phyloP scores from a whole-genome alignment of 2,797 vertebrate species.

The Leptoclinus maculatus region DNA sequence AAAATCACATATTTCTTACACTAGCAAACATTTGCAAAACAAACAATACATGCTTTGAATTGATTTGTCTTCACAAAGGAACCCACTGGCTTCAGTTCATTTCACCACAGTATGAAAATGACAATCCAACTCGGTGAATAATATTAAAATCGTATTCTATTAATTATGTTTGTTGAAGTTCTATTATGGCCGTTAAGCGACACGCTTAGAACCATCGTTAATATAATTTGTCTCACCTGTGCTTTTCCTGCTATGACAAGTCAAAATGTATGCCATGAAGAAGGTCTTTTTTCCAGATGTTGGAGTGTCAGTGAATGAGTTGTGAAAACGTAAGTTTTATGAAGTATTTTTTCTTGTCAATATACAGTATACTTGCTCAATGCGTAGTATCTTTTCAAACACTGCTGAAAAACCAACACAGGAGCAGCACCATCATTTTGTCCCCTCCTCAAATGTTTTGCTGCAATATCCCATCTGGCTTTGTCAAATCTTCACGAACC shows the following conservation, averaged over 20 bases:
- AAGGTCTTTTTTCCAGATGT: not conserved
- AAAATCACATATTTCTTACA: slow-evolving; percentile 10
- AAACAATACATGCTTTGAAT: slow-evolving; percentile 4
- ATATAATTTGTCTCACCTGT: not conserved
- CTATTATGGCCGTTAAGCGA: not conserved
- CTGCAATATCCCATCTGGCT: slow-evolving; percentile 4
- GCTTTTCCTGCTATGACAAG: not conserved
- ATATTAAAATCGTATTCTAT: not conserved
- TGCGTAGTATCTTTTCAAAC: not conserved
- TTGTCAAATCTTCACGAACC: not conserved
- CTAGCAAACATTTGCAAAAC: slow-evolving; percentile 11
- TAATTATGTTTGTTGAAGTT: not conserved
- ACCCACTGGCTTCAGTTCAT: slow-evolving; percentile 4
- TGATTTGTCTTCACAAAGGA: not conserved
- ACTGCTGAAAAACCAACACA: slow-evolving; percentile 16
- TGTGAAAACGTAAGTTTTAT: not conserved
- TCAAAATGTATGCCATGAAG: not conserved
- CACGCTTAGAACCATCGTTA: not conserved
- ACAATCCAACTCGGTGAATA: not conserved
- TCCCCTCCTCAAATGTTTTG: not conserved
- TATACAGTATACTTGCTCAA: too few species aligned
- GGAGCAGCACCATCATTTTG: not conserved
- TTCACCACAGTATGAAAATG: not conserved
- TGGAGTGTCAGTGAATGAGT: not conserved
- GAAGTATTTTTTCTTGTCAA: too few species aligned